Conservation (phyloP, 2,888 invertebrate species). For the Blastobasis lacticolella region DNA sequence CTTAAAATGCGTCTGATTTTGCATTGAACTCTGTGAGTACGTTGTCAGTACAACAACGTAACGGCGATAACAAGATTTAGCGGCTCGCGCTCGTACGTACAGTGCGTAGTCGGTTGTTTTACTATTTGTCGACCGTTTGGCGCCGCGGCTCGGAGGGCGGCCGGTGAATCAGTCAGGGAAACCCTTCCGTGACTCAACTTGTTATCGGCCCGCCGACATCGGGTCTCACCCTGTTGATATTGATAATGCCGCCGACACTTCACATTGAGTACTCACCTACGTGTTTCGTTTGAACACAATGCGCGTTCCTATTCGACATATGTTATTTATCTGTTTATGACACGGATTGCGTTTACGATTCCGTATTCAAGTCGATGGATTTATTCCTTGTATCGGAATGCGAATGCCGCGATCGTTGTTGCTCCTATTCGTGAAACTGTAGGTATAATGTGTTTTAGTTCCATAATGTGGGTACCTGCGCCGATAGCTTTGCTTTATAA, state of each 20-base stretch:
- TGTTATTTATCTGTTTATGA: no score
- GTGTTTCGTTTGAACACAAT: neutral
- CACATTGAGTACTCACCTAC: neutral
- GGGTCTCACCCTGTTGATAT: slow-evolving; percentile 46
- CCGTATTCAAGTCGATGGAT: no score
- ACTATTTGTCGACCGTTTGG: slow-evolving; percentile 2
- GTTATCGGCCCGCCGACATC: slow-evolving; percentile 49
- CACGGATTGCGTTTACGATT: no score
- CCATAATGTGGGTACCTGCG: no score
- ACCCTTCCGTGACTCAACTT: slow-evolving; percentile 69
- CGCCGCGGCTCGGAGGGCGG: slow-evolving; percentile 18
- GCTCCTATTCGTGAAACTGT: no score
- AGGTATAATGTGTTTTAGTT: no score
- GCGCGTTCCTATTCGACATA: neutral
- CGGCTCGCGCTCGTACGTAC: neutral
- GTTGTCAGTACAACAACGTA: no score
- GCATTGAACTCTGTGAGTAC: no score
- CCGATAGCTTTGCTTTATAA: no score
- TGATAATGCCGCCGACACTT: slow-evolving; percentile 34
- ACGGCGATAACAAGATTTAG: neutral
- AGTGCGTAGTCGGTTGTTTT: neutral
- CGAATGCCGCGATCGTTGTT: no score
- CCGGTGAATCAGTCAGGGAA: slow-evolving; percentile 59
- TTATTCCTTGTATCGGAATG: no score
- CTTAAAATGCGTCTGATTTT: no score